A percentile compares a stretch with the other conserved stretches of the same genome.
Conservation (phyloP, 2,888 invertebrate species). For the Hirtodrosophila confusa region DNA sequence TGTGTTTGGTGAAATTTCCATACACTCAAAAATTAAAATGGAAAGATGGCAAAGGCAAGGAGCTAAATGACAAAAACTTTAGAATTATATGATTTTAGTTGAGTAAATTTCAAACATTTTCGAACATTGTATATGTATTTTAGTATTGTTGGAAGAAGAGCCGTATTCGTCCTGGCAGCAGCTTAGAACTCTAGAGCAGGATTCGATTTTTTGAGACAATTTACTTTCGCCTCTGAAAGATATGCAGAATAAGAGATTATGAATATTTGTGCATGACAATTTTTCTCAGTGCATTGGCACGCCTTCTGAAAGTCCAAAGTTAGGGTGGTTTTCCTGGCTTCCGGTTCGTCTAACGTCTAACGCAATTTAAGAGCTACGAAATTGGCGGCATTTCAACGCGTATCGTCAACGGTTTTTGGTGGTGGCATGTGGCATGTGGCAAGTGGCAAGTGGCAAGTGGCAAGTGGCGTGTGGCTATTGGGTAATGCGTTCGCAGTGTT, state of each 20-base stretch:
- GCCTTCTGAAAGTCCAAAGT: conserved; percentile 18
- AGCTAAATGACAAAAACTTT: too few relatives aligned
- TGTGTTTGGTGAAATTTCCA: conserved; percentile 25
- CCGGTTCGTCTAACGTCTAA: conserved; percentile 41
- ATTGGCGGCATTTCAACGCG: conserved; percentile 73
- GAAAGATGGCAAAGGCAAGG: not conserved
- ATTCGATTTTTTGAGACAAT: too few relatives aligned
- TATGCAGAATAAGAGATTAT: too few relatives aligned
- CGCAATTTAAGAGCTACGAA: conserved; percentile 68
- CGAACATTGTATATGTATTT: too few relatives aligned
- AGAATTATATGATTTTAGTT: too few relatives aligned
- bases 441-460: conserved; percentile 20
- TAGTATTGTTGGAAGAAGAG: too few relatives aligned
- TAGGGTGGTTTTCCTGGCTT: conserved; percentile 34
- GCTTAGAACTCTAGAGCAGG: too few relatives aligned
- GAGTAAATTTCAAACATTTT: too few relatives aligned
- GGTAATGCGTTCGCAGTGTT: conserved; percentile 42
- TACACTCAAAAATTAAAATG: conserved; percentile 15
- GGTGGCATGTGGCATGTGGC: conserved; percentile 49
- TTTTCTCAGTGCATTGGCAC: conserved; percentile 25
- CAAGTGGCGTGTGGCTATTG: conserved; percentile 9
- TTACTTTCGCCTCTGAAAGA: too few relatives aligned
- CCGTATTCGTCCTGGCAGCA: too few relatives aligned
- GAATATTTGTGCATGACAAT: not conserved
- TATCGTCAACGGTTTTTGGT: conserved; percentile 42